These are phyloP conservation scores for Leptatherina wallacei DNA, from an alignment of 2,797 vertebrate genomes.

Conservation along the genomic window DNA sequence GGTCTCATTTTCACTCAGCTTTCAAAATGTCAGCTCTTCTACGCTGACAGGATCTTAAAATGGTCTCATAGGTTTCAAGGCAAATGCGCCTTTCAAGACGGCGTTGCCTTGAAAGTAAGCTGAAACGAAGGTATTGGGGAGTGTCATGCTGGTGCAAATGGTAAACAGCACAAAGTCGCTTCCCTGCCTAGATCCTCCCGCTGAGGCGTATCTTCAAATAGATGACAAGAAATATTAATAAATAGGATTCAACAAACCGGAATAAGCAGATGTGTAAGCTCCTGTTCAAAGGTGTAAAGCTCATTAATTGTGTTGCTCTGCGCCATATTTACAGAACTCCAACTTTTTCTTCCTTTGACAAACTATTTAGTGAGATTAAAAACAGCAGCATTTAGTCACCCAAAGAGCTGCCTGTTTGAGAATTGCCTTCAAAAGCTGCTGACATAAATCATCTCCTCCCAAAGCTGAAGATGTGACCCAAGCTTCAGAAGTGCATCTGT, in stretches of 20 bases:
- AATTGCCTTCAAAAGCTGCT: neutral
- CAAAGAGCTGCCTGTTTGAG: slow-evolving; percentile 34
- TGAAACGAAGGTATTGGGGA: slow-evolving; percentile 39
- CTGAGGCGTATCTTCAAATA: slow-evolving; percentile 63
- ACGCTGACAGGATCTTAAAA: slow-evolving; percentile 55
- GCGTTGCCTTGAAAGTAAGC: slow-evolving; percentile 37
- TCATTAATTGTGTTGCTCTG: slow-evolving; percentile 65
- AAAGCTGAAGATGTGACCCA: slow-evolving; percentile 53
- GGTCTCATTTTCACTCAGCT: slow-evolving; percentile 33
- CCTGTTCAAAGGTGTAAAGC: slow-evolving; percentile 57
- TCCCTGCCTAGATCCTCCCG: slow-evolving; percentile 31
- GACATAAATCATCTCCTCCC: slow-evolving; percentile 21
- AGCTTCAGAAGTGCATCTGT: slow-evolving; percentile 43
- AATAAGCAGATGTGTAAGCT: slow-evolving; percentile 65
- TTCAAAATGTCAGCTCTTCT: slow-evolving; percentile 58
- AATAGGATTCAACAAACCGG: slow-evolving; percentile 59
- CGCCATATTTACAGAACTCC: slow-evolving; percentile 51
- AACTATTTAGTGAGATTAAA: slow-evolving; percentile 43
- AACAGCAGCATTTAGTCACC: slow-evolving; percentile 52
- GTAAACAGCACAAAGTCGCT: slow-evolving; percentile 34
- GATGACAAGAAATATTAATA: slow-evolving; percentile 62
- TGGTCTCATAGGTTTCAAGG: slow-evolving; percentile 58
- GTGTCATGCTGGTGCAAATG: slow-evolving; percentile 35
- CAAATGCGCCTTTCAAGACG: slow-evolving; percentile 51
- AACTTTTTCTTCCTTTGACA: slow-evolving; percentile 48